These are phyloP conservation scores for Nixonia krombeini DNA, from an alignment of 1,140 invertebrate species.

Conservation along the genomic window DNA sequence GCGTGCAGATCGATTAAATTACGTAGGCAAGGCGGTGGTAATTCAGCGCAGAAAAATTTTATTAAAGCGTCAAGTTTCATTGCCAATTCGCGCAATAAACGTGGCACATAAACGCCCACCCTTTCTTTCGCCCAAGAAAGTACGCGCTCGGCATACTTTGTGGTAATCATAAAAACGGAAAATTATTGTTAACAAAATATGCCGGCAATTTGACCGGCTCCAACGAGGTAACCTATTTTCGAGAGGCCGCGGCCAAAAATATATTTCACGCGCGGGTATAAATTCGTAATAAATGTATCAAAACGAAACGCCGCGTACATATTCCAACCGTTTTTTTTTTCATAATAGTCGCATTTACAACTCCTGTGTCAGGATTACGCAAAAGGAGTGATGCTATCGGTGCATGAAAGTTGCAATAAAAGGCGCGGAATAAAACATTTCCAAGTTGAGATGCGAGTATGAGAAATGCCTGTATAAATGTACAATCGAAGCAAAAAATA, in stretches of 20 bases:
- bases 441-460: constrained; percentile 16
- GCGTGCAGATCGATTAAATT: background rate
- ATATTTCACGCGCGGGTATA: constrained; percentile 15
- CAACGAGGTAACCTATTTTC: constrained; percentile 44
- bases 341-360: constrained; percentile 32
- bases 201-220: background rate
- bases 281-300: constrained; percentile 42
- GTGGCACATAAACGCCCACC: constrained; percentile 49
- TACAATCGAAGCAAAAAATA: constrained; percentile 8
- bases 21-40: constrained; percentile 4
- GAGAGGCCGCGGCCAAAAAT: constrained; percentile 16
- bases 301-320: constrained; percentile 23
- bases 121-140: constrained; percentile 29
- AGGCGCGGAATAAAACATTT: constrained; percentile 39
- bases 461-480: constrained; percentile 1
- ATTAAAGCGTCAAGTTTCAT: constrained; percentile 49
- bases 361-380: constrained; percentile 21
- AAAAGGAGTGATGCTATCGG: constrained; percentile 37
- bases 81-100: constrained; percentile 49
- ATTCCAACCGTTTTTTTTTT: constrained; percentile 34
- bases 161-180: constrained; percentile 44
- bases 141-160: constrained; percentile 40
- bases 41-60: constrained; percentile 28
- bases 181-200: constrained; percentile 46
- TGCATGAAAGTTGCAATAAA: constrained; percentile 39